Conservation (phyloP, 2,888 invertebrate species). For the Hydroisotoma schaefferi region DNA sequence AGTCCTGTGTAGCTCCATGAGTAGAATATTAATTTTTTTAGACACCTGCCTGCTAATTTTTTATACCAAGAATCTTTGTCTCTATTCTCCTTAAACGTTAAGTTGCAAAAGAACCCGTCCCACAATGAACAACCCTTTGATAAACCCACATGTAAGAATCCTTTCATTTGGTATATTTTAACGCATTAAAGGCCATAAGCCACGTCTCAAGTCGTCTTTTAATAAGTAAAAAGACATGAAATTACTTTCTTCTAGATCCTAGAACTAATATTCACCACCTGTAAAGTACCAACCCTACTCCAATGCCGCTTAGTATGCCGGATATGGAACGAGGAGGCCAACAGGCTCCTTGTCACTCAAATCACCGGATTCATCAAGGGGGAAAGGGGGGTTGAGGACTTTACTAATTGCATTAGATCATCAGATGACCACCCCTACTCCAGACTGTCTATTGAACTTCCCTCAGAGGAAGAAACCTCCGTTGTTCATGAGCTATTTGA, state of each 20-base stretch:
- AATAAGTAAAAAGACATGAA: too few relatives aligned
- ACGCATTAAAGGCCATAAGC: too few relatives aligned
- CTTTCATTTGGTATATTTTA: slow-evolving; percentile 1
- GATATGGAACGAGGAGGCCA: slow-evolving; percentile 31
- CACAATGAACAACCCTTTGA: not conserved
- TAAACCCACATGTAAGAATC: not conserved
- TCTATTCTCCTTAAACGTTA: too few relatives aligned
- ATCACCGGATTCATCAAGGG: slow-evolving; percentile 1
- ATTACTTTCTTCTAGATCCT: slow-evolving; percentile 28
- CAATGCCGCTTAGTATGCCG: slow-evolving; percentile 29
- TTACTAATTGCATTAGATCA: not conserved
- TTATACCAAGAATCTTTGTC: too few relatives aligned
- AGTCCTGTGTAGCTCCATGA: too few relatives aligned
- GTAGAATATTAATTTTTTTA: too few relatives aligned
- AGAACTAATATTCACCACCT: slow-evolving; percentile 28
- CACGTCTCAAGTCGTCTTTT: too few relatives aligned
- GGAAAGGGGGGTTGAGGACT: not conserved
- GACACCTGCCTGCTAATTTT: too few relatives aligned
- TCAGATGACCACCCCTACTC: slow-evolving; percentile 11
- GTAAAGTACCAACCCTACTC: slow-evolving; percentile 16
- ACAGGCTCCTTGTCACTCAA: not conserved
- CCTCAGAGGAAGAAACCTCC: not conserved
- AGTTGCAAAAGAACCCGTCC: too few relatives aligned
- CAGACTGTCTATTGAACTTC: slow-evolving; percentile 7
- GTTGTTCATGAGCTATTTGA: slow-evolving; percentile 1